A percentile compares a stretch with the other conserved stretches of the same genome.
Evolutionary conservation across 2,113 vertebrate species (phyloP).

Genomic region (Leucopternis melanops): DNA sequence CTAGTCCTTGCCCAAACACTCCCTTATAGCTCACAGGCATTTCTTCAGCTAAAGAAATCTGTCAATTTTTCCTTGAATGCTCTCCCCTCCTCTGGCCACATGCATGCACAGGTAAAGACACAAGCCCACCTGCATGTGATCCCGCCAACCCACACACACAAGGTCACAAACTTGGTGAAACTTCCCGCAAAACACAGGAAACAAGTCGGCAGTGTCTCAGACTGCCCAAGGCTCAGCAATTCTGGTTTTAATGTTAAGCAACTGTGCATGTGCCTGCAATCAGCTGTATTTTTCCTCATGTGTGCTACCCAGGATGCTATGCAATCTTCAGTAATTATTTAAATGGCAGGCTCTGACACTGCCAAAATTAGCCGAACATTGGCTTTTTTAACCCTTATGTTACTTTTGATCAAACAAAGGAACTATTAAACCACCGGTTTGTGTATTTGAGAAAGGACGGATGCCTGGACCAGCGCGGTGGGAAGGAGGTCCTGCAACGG

Average conservation of each 20-base stretch:
- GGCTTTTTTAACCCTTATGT: background rate
- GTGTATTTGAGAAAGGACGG: background rate
- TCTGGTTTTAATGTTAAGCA: background rate
- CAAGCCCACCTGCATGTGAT: background rate
- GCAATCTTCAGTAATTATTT: background rate
- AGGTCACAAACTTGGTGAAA: background rate
- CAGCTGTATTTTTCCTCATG: background rate
- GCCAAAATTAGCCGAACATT: background rate
- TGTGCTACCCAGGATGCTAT: background rate
- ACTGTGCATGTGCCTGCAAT: background rate
- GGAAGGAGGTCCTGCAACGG: background rate
- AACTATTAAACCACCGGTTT: background rate
- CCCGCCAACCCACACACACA: background rate
- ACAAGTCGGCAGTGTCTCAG: background rate
- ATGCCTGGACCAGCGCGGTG: accelerated
- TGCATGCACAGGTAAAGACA: background rate
- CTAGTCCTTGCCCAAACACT: background rate
- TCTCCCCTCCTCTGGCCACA: background rate
- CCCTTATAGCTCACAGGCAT: background rate
- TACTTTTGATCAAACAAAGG: background rate
- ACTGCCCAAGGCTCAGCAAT: background rate
- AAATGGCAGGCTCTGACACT: background rate
- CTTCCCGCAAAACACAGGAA: background rate
- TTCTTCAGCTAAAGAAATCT: background rate
- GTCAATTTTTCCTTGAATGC: background rate